Percentiles rank a stretch among this genome's conserved stretches.
Evolutionary conservation across 2,797 vertebrate species (phyloP).

Genomic region (Carduelis carduelis): DNA sequence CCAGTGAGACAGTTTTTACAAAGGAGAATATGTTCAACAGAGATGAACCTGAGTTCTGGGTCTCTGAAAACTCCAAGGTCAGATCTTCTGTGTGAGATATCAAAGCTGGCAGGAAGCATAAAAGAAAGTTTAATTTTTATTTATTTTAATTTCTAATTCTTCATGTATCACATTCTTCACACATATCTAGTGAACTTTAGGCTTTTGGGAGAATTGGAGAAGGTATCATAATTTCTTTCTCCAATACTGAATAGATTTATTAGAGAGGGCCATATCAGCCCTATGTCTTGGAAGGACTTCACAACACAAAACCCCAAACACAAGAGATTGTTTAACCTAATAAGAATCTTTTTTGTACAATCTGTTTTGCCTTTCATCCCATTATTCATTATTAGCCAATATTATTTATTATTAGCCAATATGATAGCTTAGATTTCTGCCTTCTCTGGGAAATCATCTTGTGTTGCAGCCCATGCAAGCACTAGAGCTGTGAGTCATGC

Average conservation of each 20-base stretch:
- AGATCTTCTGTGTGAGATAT: neutral
- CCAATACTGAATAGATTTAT: neutral
- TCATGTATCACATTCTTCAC: neutral
- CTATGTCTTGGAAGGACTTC: neutral
- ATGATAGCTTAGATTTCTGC: neutral
- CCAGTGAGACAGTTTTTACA: neutral
- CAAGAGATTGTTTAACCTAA: neutral
- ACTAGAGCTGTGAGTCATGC: neutral
- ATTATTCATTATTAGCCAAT: neutral
- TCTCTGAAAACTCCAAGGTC: neutral
- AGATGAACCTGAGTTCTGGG: neutral
- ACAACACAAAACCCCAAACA: neutral
- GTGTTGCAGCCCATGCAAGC: neutral
- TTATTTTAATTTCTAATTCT: neutral
- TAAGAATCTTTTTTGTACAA: neutral
- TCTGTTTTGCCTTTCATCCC: neutral
- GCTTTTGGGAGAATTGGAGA: neutral
- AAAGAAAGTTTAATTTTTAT: neutral
- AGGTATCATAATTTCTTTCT: neutral
- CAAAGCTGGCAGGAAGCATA: neutral
- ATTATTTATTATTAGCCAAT: neutral
- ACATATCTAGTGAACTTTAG: neutral
- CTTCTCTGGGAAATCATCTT: neutral
- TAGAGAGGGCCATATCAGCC: fast-evolving
- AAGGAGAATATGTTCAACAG: neutral